Evolutionary conservation across 2,113 vertebrate genomes (phyloP).

Genomic region (Bombycilla garrulus): DNA sequence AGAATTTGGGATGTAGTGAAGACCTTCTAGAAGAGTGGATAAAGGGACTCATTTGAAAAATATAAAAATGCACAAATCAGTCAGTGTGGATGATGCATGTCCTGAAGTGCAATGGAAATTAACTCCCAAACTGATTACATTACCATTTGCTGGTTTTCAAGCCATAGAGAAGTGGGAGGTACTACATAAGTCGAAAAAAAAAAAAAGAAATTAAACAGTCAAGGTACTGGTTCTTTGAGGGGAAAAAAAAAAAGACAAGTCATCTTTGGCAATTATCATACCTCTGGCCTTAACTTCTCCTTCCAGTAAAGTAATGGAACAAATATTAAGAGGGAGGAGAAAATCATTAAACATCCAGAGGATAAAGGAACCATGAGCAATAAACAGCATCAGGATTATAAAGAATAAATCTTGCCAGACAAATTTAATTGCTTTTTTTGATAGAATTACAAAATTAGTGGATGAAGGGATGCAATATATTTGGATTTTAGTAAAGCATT

Average conservation of each 20-base stretch:
- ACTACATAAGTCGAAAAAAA: background rate
- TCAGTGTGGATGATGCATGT: constrained; percentile 10
- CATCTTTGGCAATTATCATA: constrained; percentile 44
- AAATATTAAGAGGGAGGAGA: constrained; percentile 68
- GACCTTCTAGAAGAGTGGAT: background rate
- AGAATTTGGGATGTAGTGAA: background rate
- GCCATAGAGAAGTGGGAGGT: background rate
- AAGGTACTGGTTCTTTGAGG: background rate
- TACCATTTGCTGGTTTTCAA: constrained; percentile 9
- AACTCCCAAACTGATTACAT: constrained; percentile 4
- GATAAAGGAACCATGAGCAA: constrained; percentile 57
- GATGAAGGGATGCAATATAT: constrained; percentile 50
- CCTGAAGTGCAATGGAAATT: constrained; percentile 29
- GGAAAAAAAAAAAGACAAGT: background rate
- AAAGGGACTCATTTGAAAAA: background rate
- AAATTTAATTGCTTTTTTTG: constrained; percentile 67
- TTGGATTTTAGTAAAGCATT: constrained; percentile 54
- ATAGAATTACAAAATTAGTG: constrained; percentile 59
- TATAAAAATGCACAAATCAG: constrained; percentile 6
- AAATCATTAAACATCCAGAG: constrained; percentile 62
- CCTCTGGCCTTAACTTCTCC: constrained; percentile 52
- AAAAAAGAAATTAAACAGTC: background rate
- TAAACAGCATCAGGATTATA: constrained; percentile 61
- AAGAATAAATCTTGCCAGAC: constrained; percentile 61
- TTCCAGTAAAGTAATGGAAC: constrained; percentile 58